Evolutionary conservation across 2,113 vertebrate species (phyloP), one percentile per base, ranked within the genome.

Genomic region (Baryphthengus martii): DNA sequence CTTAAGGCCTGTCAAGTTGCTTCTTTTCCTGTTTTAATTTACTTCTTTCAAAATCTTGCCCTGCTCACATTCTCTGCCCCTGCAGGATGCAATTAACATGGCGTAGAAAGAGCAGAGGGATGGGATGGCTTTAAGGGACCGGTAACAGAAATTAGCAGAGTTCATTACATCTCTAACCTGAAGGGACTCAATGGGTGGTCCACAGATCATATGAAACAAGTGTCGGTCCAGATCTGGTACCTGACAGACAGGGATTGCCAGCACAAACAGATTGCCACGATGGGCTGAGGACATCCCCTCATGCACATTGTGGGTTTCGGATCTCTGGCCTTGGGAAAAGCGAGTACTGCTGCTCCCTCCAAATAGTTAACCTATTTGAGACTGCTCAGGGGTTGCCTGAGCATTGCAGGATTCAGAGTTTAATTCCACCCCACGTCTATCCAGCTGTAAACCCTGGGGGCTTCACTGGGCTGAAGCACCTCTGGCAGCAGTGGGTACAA

Each of bases 11-110:
- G 76, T 72, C 88, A 93, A 56, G 80, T 78, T 88, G 59, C 79
- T 90, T 71, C 80, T 93, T n/a, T 70, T 81, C 65, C 75, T 29
- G 10, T 81, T 96, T 95, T 95, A 94, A 96, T 94, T 93, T 90
- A 90, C 66, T 84, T 80, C 67, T 71, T 88, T 94, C 35, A 91
- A 66, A 63, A 59, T 56, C 85, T 93, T 47, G 8, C 56, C 82
- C 82, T 81, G 52, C 68, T 96, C 44, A 73, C 44, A 25, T 52
- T 74, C 68, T 77, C 79, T 86, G 79, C 28, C 76, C 85, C 88
- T 3, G 14, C 82, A 78, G 63, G 75, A 79, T 58, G 63, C 49
- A 72, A 93, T 90, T 90, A 92, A 88, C 2, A 0, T 47, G 65
- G 76, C 1, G 2, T 7, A 78, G 68, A 71, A 71, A 75, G 82